Percentiles rank a stretch among this genome's conserved stretches.
Evolutionary conservation across 1,140 invertebrate species (phyloP).

Genomic region (Eubasilissa regina): DNA sequence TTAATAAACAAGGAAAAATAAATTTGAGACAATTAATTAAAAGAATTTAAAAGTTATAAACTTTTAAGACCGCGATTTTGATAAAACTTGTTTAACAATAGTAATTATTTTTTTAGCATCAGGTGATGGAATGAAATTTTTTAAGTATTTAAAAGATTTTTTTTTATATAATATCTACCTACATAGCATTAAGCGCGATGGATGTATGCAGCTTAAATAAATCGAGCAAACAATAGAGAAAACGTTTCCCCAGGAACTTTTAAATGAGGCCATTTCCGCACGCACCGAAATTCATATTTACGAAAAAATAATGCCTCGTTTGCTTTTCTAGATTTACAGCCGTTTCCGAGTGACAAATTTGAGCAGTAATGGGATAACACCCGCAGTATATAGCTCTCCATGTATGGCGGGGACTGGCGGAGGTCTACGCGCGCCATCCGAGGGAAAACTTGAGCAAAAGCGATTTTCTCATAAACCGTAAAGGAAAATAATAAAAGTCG

Average conservation of each 20-base stretch:
- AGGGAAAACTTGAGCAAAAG: slow-evolving; percentile 50
- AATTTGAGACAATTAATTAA: too few relatives aligned
- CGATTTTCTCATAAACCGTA: slow-evolving; percentile 49
- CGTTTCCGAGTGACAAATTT: slow-evolving; percentile 50
- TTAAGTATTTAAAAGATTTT: too few relatives aligned
- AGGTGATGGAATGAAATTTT: too few relatives aligned
- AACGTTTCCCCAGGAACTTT: slow-evolving; percentile 1
- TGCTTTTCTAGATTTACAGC: slow-evolving; percentile 46
- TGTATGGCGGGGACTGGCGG: background rate
- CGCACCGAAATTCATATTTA: slow-evolving; percentile 36
- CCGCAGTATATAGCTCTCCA: background rate
- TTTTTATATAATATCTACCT: too few relatives aligned
- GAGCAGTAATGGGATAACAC: slow-evolving; percentile 49
- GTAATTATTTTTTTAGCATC: too few relatives aligned
- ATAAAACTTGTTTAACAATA: too few relatives aligned
- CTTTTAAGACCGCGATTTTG: too few relatives aligned
- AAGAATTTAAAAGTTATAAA: too few relatives aligned
- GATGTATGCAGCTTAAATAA: background rate
- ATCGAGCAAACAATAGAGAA: background rate
- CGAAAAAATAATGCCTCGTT: slow-evolving; percentile 42
- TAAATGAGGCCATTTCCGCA: slow-evolving; percentile 2
- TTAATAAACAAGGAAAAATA: too few relatives aligned
- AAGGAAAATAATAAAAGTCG: slow-evolving; percentile 57
- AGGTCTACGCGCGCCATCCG: slow-evolving; percentile 12
- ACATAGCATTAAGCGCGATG: too few relatives aligned